phyloP scores from a whole-genome alignment of 1,140 invertebrate genomes.

The Caerostris extrusa region DNA sequence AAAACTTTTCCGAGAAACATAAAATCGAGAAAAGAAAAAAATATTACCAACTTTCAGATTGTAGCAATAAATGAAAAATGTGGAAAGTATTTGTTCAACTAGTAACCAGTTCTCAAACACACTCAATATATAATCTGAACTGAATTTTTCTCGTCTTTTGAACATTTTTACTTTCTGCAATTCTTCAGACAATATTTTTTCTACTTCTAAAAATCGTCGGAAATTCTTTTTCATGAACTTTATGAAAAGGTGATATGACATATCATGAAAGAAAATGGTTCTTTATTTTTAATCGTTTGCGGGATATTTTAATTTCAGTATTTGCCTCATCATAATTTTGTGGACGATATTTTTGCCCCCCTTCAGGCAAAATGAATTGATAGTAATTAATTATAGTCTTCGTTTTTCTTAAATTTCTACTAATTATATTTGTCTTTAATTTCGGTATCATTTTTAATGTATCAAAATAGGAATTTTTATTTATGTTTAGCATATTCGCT shows the following conservation, averaged over 20 bases:
- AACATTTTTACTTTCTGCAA: not conserved
- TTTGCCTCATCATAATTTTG: constrained; percentile 18
- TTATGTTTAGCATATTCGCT: not conserved
- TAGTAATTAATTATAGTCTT: constrained; percentile 1
- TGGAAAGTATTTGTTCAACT: constrained; percentile 1
- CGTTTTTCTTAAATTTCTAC: not conserved
- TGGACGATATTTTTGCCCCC: not conserved
- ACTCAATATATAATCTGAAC: not conserved
- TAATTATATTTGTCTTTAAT: not conserved
- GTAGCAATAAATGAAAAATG: not conserved
- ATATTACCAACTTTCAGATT: not conserved
- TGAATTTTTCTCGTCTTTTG: not conserved
- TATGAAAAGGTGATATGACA: not conserved
- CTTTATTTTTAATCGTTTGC: not conserved
- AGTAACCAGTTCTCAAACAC: not conserved
- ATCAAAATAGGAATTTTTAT: not conserved
- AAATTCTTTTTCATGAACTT: not conserved
- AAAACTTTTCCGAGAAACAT: not conserved
- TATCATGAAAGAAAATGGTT: not conserved
- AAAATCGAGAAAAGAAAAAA: not conserved
- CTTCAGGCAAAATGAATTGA: not conserved
- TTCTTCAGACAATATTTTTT: not conserved
- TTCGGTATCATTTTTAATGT: not conserved
- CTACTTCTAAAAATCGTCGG: not conserved
- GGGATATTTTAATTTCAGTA: constrained; percentile 5